These are phyloP conservation scores for Panagrolaimus sp. DNA, from an alignment of 1,140 invertebrate genomes.

Conservation along the genomic window DNA sequence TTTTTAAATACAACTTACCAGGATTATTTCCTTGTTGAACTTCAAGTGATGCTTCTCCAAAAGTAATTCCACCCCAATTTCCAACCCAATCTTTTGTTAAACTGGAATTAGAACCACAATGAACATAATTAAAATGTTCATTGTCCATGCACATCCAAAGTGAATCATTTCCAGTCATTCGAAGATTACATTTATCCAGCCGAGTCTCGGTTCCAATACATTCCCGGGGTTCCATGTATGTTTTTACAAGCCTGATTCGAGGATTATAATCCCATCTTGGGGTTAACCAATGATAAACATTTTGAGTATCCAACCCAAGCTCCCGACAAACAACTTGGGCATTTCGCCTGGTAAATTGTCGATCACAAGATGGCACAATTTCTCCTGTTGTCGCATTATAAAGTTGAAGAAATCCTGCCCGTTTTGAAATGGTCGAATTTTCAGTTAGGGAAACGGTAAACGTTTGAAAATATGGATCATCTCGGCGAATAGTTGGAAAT, in stretches of 20 bases:
- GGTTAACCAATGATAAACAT: slow-evolving; percentile 69
- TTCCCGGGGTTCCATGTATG: slow-evolving; percentile 85
- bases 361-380: slow-evolving; percentile 93
- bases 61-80: slow-evolving; percentile 93
- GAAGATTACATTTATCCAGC: slow-evolving; percentile 71
- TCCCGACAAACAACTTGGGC: slow-evolving; percentile 89
- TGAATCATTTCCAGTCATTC: slow-evolving; percentile 74
- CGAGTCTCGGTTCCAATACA: slow-evolving; percentile 75
- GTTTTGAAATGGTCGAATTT: slow-evolving; percentile 53
- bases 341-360: slow-evolving; percentile 84
- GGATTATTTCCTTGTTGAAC: slow-evolving; percentile 49
- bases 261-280: slow-evolving; percentile 61
- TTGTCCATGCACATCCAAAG: slow-evolving; percentile 71
- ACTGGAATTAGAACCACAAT: slow-evolving; percentile 69
- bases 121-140: slow-evolving; percentile 83
- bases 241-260: slow-evolving; percentile 69
- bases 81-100: slow-evolving; percentile 63
- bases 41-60: slow-evolving; percentile 82
- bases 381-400: slow-evolving; percentile 88
- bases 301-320: slow-evolving; percentile 80
- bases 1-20: slow-evolving; percentile 44
- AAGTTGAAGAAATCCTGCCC: slow-evolving; percentile 78
- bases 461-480: slow-evolving; percentile 51
- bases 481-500: slow-evolving; percentile 47
- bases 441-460: slow-evolving; percentile 50